Evolutionary conservation across 2,888 invertebrate genomes (phyloP).

Genomic region (Mechanitis messenoides): DNA sequence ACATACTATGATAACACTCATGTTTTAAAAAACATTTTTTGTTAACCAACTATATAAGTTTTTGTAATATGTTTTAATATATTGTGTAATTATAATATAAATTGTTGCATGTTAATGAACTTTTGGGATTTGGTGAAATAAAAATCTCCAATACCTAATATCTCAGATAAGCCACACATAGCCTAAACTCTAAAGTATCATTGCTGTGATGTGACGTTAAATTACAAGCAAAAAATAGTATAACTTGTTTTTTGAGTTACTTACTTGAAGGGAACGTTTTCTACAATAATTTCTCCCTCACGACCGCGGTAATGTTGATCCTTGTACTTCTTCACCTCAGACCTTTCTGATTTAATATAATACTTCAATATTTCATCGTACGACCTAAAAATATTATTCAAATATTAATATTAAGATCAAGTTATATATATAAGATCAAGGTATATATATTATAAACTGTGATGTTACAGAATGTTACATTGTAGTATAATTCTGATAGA

Average conservation of each 20-base stretch:
- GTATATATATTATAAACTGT: slow-evolving; percentile 4
- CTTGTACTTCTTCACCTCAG: slow-evolving; percentile 66
- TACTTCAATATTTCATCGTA: slow-evolving; percentile 77
- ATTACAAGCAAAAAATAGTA: too few species aligned
- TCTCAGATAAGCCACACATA: too few species aligned
- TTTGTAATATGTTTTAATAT: neutral
- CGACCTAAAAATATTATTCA: slow-evolving; percentile 69
- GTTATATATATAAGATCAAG: too few species aligned
- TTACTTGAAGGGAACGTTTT: slow-evolving; percentile 78
- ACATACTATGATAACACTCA: neutral
- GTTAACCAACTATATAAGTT: neutral
- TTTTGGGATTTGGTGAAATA: too few species aligned
- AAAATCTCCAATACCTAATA: too few species aligned
- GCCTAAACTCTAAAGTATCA: too few species aligned
- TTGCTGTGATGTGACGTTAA: too few species aligned
- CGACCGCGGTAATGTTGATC: slow-evolving; percentile 75
- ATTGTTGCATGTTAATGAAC: too few species aligned
- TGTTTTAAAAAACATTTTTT: slow-evolving; percentile 9
- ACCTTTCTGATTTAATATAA: slow-evolving; percentile 79
- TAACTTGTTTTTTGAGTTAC: slow-evolving; percentile 22
- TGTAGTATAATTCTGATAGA: slow-evolving; percentile 17
- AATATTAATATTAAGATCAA: neutral
- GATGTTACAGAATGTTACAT: slow-evolving; percentile 11
- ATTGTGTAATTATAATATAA: too few species aligned
- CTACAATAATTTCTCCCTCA: slow-evolving; percentile 79